Conservation (phyloP, 2,797 vertebrate species). For the Perodicticus potto region DNA sequence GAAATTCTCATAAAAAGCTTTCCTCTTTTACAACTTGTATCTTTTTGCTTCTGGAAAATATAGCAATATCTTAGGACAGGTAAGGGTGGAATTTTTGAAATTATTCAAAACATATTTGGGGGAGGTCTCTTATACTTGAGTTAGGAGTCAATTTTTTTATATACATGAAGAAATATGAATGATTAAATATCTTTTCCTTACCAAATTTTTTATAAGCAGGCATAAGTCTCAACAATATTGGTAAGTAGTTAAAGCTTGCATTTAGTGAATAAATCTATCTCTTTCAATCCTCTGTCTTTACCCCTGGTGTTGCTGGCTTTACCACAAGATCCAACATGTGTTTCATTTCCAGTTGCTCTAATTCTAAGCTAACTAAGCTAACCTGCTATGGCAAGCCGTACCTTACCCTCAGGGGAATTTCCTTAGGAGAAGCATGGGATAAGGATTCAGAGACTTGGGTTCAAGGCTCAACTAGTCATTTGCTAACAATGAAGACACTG, state of each 20-base stretch:
- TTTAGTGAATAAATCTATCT: conserved; percentile 3
- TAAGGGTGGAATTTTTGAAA: conserved; percentile 10
- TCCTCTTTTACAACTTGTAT: conserved; percentile 55
- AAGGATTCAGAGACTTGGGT: background rate
- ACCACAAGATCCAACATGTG: background rate
- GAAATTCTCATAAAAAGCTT: conserved; percentile 66
- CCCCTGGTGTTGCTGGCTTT: background rate
- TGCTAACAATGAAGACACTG: background rate
- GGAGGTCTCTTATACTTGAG: background rate
- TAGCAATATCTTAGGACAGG: background rate
- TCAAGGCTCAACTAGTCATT: background rate
- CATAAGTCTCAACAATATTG: background rate
- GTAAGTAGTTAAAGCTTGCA: background rate
- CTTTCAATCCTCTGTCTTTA: background rate
- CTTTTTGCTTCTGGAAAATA: conserved; percentile 68
- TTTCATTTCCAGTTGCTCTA: conserved; percentile 25
- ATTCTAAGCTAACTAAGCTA: conserved; percentile 7
- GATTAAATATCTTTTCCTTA: background rate
- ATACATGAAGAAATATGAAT: background rate
- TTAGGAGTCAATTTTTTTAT: conserved; percentile 29
- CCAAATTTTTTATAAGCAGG: background rate
- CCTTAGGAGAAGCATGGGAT: background rate
- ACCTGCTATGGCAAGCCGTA: background rate
- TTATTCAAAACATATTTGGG: background rate
- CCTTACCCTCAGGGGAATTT: background rate